phyloP scores from a whole-genome alignment of 2,797 vertebrate genomes.

The Choloepus didactylus region DNA sequence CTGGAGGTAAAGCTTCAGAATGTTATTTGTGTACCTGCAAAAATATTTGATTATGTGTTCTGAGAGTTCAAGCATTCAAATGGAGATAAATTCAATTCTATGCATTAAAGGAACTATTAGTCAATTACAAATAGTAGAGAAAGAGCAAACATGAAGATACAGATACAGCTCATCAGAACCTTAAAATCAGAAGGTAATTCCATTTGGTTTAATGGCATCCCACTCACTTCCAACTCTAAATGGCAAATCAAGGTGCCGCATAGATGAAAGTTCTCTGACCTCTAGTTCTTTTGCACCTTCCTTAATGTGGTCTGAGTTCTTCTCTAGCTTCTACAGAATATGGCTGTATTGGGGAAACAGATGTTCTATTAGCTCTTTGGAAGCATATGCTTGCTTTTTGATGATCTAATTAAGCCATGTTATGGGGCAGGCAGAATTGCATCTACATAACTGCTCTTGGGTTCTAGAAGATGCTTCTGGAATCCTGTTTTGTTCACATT shows the following conservation, averaged over 20 bases:
- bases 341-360: neutral
- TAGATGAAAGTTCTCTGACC: neutral
- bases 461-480: neutral
- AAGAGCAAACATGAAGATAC: neutral
- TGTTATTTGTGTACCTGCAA: neutral
- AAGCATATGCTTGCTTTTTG: neutral
- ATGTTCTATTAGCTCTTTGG: neutral
- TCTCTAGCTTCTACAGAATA: neutral
- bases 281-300: neutral
- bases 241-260: neutral
- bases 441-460: neutral
- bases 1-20: neutral
- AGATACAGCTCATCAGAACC: neutral
- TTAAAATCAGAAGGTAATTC: neutral
- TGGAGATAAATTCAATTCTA: neutral
- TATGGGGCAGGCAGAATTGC: neutral
- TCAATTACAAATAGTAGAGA: neutral
- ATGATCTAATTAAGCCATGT: neutral
- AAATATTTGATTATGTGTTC: neutral
- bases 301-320: neutral
- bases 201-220: neutral
- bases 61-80: neutral
- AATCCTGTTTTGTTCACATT: neutral
- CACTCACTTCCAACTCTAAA: neutral
- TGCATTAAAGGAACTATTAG: neutral